Base-by-base conservation (phyloP, 2,888 invertebrate species). In the Trichogramma evanescens region DNA sequence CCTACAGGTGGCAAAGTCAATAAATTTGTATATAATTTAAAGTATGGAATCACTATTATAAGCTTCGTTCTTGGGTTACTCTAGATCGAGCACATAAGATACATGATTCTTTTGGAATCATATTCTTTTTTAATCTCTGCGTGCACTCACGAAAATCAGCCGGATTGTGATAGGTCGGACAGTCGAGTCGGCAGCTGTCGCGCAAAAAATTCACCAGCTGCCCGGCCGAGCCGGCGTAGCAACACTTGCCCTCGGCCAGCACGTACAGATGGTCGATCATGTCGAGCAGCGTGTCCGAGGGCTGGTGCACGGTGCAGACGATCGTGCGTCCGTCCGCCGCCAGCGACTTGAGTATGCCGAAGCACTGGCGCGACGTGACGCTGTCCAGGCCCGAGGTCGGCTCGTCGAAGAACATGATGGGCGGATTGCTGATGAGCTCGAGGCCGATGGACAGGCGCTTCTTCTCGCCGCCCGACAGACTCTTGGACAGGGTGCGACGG, bases 331-430 rank as follows among this genome's bases (percentile, higher is more conserved):
- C 95, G 70, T 91, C 90, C 60, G 83, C 78, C 0, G 95, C 92
- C 67, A 96, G 79, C 66, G 88, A 84, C 77, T 91, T 92, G 55
- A 96, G 81, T 63, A 95, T 78, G 63, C 84, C 83, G 58, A 95
- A 81, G 74, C 93, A 86, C 76, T 94, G 92, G 76, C 89, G 91
- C 60, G 93, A 89, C 50, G 91, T 86, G 46, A 89, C 86, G 73
- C 88, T 89, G 76, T 92, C 92, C 68, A 92, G 77, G 46, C 91
- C 91, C 93, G 91, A 93, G 43, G 94, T 95, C 39, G 95, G 95
- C 80, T 96, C 95, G 76, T 96, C 95, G 67, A 96, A 86, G 76
- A 95, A 93, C 86, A 95, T 89, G 54, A 95, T 86, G 1, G 93
- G 89, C 2, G 95, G 95, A 78, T 96, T 93, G 76, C 88, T 92